Percentiles rank a stretch among this genome's conserved stretches.
Conservation (phyloP, 2,888 invertebrate genomes). For the Cotesia congregata region DNA sequence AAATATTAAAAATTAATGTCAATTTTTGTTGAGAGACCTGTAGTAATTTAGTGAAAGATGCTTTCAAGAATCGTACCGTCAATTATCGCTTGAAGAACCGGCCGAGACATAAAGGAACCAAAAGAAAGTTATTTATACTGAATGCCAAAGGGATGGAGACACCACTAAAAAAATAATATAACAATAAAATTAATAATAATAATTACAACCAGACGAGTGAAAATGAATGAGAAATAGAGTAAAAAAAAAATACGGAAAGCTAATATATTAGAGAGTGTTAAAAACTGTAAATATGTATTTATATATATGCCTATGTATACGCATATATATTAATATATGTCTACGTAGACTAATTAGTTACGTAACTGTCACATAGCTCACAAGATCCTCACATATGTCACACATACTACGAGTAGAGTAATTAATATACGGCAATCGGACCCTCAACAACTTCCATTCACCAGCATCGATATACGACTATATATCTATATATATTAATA, state of each 20-base stretch:
- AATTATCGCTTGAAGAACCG: conserved; percentile 35
- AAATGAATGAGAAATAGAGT: conserved; percentile 33
- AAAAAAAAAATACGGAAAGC: conserved; percentile 24
- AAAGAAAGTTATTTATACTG: conserved; percentile 30
- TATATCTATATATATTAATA: conserved; percentile 43
- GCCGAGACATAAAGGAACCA: conserved; percentile 27
- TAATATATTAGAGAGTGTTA: conserved; percentile 11
- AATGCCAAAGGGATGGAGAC: conserved; percentile 22
- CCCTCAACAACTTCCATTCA: conserved; percentile 53
- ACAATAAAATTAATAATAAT: conserved; percentile 9
- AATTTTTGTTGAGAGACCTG: conserved; percentile 24
- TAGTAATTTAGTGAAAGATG: conserved; percentile 36
- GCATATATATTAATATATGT: conserved; percentile 43
- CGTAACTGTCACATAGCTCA: conserved; percentile 45
- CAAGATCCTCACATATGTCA: conserved; percentile 57
- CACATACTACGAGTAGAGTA: conserved; percentile 63
- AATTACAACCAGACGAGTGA: conserved; percentile 33
- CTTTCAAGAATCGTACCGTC: conserved; percentile 38
- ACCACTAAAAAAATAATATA: conserved; percentile 20
- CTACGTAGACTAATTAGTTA: conserved; percentile 38
- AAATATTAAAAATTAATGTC: neutral
- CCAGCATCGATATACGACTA: conserved; percentile 55
- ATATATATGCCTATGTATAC: conserved; percentile 22
- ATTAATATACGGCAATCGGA: conserved; percentile 56
- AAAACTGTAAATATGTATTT: conserved; percentile 32